phyloP scores from a whole-genome alignment of 2,113 vertebrate genomes.

The Apistogramma diplotaenia region DNA sequence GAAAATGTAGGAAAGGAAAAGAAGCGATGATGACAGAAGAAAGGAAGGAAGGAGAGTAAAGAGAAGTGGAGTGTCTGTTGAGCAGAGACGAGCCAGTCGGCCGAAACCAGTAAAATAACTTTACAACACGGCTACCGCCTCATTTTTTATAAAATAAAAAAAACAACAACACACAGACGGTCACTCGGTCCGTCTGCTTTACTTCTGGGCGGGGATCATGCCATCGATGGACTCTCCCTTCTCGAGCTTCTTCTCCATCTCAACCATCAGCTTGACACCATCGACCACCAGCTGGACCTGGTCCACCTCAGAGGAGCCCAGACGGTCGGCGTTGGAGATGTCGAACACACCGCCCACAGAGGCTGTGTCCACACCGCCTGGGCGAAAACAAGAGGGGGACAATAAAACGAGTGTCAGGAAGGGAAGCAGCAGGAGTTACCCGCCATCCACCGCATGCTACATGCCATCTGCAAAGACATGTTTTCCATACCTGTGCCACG shows the following conservation, averaged over 20 bases:
- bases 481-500: conserved; percentile 88
- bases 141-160: conserved; percentile 60
- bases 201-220: conserved; percentile 98
- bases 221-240: conserved; percentile 89
- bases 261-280: conserved; percentile 95
- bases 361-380: conserved; percentile 94
- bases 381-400: neutral
- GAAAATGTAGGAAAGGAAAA: neutral
- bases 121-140: conserved; percentile 59
- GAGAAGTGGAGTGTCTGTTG: conserved; percentile 59
- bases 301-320: conserved; percentile 92
- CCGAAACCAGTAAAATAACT: conserved; percentile 48
- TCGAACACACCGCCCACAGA: conserved; percentile 92
- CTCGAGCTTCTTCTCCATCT: conserved; percentile 98
- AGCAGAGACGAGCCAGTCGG: conserved; percentile 45
- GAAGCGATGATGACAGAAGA: neutral
- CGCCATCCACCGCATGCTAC: neutral
- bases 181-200: conserved; percentile 67
- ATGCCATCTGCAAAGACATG: neutral
- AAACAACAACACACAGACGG: conserved; percentile 58
- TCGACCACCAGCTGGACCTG: conserved; percentile 98
- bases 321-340: conserved; percentile 94
- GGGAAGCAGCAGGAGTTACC: neutral
- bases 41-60: conserved; percentile 34
- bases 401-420: neutral